phyloP scores from a whole-genome alignment of 2,113 vertebrate genomes.

The Xiphias gladius region DNA sequence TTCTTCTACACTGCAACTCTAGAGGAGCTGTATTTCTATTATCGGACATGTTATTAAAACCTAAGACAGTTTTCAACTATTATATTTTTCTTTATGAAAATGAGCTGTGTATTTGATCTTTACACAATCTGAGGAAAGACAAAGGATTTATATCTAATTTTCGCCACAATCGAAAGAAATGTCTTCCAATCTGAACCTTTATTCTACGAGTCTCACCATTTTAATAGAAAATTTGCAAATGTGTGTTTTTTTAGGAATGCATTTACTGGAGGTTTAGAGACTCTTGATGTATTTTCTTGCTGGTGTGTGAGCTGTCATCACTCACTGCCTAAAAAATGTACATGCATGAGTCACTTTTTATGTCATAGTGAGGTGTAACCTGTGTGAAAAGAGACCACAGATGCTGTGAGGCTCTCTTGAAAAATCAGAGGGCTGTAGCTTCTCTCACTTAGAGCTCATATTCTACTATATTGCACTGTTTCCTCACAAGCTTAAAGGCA shows the following conservation, averaged over 20 bases:
- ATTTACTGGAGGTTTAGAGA: neutral
- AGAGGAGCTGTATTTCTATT: neutral
- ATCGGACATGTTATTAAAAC: too few species aligned
- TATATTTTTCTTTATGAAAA: neutral
- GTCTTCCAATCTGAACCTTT: conserved; percentile 36
- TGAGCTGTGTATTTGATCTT: neutral
- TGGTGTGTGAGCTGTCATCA: neutral
- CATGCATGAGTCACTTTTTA: neutral
- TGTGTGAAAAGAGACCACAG: neutral
- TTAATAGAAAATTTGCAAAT: conserved; percentile 56
- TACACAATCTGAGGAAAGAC: too few species aligned
- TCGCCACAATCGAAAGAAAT: conserved; percentile 35
- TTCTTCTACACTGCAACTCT: neutral
- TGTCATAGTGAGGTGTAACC: conserved; percentile 21
- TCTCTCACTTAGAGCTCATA: conserved; percentile 23
- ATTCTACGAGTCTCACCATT: conserved; percentile 39
- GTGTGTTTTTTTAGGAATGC: conserved; percentile 34
- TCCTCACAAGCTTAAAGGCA: conserved; percentile 11
- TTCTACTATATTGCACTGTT: neutral
- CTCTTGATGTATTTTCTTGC: neutral
- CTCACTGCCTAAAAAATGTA: neutral
- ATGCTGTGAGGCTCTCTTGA: neutral
- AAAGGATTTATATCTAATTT: conserved; percentile 26
- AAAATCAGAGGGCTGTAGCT: neutral
- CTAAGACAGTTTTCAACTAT: too few species aligned